phyloP scores from a whole-genome alignment of 30 jellyfish, hydroid and myxozoan species.

The Haliclystus octoradiatus region DNA sequence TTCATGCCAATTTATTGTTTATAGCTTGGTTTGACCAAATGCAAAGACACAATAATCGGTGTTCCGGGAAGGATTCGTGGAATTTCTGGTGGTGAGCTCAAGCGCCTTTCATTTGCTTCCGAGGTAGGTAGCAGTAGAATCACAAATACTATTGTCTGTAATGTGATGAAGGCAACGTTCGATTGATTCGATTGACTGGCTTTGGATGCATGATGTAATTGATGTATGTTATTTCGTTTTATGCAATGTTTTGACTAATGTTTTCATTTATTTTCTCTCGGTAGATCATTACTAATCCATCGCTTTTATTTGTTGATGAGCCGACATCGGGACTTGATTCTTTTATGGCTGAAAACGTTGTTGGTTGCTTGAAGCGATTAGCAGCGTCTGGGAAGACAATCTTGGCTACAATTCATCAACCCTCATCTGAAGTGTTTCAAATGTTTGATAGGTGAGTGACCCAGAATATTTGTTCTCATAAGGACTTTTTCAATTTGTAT shows the following conservation, averaged over 20 bases:
- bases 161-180: no score
- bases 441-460: slow-evolving; percentile 62
- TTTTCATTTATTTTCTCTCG: neutral
- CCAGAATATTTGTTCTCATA: no score
- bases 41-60: slow-evolving; percentile 82
- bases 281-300: slow-evolving; percentile 75
- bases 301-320: slow-evolving; percentile 84
- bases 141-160: neutral
- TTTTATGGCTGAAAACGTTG: slow-evolving; percentile 87
- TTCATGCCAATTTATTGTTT: no score
- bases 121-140: slow-evolving; percentile 33
- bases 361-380: slow-evolving; percentile 63
- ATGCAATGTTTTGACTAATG: neutral
- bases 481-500: no score
- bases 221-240: no score
- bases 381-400: slow-evolving; percentile 69
- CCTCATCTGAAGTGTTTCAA: slow-evolving; percentile 76
- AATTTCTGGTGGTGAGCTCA: slow-evolving; percentile 91
- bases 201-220: no score
- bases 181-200: no score
- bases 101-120: slow-evolving; percentile 79
- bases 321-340: slow-evolving; percentile 95
- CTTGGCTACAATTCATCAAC: slow-evolving; percentile 86
- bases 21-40: slow-evolving; percentile 83
- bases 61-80: slow-evolving; percentile 95